A percentile compares a stretch with the other conserved stretches of the same genome.
Conservation (phyloP, 2,888 invertebrate species). For the Nezara viridula region DNA sequence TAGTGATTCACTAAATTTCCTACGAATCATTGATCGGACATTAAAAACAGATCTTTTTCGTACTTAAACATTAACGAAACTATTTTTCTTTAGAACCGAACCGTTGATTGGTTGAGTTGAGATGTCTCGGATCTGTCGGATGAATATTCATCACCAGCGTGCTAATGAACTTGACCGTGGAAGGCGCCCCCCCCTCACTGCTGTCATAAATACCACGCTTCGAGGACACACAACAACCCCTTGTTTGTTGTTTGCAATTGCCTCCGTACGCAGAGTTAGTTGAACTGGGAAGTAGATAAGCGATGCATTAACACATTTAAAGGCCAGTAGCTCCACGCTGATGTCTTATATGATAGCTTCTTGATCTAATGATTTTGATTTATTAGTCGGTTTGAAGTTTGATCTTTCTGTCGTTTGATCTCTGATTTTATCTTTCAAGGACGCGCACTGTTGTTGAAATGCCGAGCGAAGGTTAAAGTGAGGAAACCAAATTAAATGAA, state of each 20-base stretch:
- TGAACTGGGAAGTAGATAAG: neutral
- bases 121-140: neutral
- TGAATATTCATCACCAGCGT: neutral
- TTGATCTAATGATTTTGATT: slow-evolving; percentile 3
- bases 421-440: neutral
- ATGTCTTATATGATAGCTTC: neutral
- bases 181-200: neutral
- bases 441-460: neutral
- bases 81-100: too few relatives aligned
- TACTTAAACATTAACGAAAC: too few relatives aligned
- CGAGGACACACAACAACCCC: neutral
- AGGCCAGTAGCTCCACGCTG: neutral
- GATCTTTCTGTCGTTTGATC: too few relatives aligned
- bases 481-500: neutral
- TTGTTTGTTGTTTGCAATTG: neutral
- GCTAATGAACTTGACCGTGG: neutral
- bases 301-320: neutral
- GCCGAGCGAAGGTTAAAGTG: neutral
- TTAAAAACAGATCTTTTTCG: too few relatives aligned
- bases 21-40: too few relatives aligned
- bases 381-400: neutral
- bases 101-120: neutral
- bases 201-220: slow-evolving; percentile 16
- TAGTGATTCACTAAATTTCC: too few relatives aligned
- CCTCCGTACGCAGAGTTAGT: neutral